phyloP scores from a whole-genome alignment of 2,888 invertebrate species.

The Belgica antarctica region DNA sequence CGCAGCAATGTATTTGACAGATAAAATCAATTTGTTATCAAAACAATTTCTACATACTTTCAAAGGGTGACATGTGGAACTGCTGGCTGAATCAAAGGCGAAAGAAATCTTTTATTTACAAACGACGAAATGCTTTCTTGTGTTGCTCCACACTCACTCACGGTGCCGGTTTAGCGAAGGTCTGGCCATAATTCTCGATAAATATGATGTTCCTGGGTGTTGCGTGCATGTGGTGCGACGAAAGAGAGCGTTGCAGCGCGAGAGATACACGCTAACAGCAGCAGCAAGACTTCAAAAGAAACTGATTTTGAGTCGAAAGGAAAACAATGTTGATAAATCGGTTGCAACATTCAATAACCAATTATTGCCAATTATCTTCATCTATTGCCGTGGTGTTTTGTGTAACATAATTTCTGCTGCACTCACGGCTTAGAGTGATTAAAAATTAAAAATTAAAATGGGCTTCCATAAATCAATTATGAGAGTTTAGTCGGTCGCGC shows the following conservation, averaged over 20 bases:
- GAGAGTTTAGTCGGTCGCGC: conserved; percentile 9
- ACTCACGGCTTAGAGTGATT: neutral
- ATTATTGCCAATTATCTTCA: conserved; percentile 33
- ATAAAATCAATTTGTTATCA: conserved; percentile 41
- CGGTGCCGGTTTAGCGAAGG: neutral
- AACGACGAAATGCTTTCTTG: neutral
- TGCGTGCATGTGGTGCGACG: conserved; percentile 26
- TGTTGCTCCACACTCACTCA: neutral
- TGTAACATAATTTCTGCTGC: neutral
- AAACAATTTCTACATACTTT: neutral
- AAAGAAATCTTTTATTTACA: neutral
- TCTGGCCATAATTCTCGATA: neutral
- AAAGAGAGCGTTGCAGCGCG: conserved; percentile 9
- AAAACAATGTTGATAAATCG: conserved; percentile 34
- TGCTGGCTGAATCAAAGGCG: too few relatives aligned
- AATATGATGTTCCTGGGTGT: neutral
- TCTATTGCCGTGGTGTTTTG: neutral
- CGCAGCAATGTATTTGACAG: conserved; percentile 38
- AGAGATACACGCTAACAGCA: neutral
- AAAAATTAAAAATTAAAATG: conserved; percentile 21
- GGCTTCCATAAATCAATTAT: conserved; percentile 14
- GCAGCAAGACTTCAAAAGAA: neutral
- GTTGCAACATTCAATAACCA: conserved; percentile 19
- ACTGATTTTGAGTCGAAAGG: neutral
- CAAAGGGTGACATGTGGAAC: neutral